A percentile compares a stretch with the other conserved stretches of the same genome.
phyloP scores from a whole-genome alignment of 2,797 vertebrate genomes.

The Calcarius lapponicus region DNA sequence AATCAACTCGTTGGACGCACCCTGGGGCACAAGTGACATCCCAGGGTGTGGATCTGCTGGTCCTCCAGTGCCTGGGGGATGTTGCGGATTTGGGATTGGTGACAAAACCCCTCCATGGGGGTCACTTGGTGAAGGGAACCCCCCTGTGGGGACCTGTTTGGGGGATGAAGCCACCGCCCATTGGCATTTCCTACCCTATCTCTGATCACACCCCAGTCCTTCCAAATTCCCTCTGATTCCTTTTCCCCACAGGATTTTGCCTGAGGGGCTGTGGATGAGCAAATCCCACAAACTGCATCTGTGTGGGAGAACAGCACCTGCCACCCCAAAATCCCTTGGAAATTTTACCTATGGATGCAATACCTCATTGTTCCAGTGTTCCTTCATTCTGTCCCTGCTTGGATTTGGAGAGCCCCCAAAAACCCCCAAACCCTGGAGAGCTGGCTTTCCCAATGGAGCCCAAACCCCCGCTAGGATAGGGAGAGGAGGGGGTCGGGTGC shows the following conservation, averaged over 20 bases:
- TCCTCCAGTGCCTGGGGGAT: neutral
- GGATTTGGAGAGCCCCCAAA: neutral
- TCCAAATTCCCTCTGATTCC: neutral
- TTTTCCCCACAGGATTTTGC: neutral
- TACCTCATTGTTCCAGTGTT: fast-evolving
- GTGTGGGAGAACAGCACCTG: fast-evolving
- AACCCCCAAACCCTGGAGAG: neutral
- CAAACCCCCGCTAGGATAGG: fast-evolving
- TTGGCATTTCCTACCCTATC: neutral
- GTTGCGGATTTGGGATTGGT: neutral
- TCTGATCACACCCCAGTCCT: neutral
- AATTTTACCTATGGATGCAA: neutral
- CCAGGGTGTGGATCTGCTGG: neutral
- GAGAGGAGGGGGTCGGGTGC: neutral
- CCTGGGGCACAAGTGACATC: neutral
- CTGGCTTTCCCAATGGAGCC: neutral
- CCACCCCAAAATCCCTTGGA: neutral
- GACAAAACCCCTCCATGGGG: neutral
- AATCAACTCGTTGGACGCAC: neutral
- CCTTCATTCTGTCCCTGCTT: neutral
- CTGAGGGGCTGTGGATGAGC: neutral
- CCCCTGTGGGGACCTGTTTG: fast-evolving
- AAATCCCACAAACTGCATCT: fast-evolving
- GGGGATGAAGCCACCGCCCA: fast-evolving
- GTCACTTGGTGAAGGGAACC: neutral